Evolutionary conservation across 1,140 invertebrate genomes (phyloP), one percentile per base, ranked within the genome.

Genomic region (Drosophila parvula): DNA sequence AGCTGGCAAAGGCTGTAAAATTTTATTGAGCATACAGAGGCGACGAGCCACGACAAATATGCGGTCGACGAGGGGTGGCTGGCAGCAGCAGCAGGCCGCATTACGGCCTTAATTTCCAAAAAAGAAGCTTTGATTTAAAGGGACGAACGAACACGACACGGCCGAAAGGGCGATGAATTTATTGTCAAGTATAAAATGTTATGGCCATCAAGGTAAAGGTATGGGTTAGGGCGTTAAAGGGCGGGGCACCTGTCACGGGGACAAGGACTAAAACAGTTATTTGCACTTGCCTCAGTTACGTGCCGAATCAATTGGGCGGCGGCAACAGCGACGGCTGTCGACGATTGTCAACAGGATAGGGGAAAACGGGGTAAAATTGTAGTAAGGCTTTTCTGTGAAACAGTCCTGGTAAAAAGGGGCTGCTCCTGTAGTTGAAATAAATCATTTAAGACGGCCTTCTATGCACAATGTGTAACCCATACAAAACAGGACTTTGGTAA

Each of bases 1-100:
- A 59, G 85, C 85, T 90, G 85, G 84, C 81, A 90, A 90, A 80
- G 65, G 84, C 70, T 84, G 74, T 89, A 84, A 89, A 89, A 89
- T 89, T 89, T 89, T 90, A 89, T 89, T 89, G 85, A 59, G 70
- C 84, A 81, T 64, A 78, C 84, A 65, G 64, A 63, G 75, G 51
- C 78, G 73, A 62, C 79, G 74, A 73, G 56, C 53, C 79, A 70
- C 74, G 58, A 62, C 62, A 88, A 83, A 82, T 83, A 74, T 88
- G 83, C 84, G 83, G 77, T 83, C 76, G 60, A 12, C 14, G 16
- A 11, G 40, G 36, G 51, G 47, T 8, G 10, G 8, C 2, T 16
- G 47, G 43, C 43, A 44, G 4, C 3, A 43, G 43, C 3, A 45
- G 8, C 43, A 45, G 74, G 51, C 62, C 58, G 50, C 61, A 64